These are phyloP conservation scores for Gallinago jamesoni DNA, from an alignment of 2,113 vertebrate genomes.

Conservation along the genomic window DNA sequence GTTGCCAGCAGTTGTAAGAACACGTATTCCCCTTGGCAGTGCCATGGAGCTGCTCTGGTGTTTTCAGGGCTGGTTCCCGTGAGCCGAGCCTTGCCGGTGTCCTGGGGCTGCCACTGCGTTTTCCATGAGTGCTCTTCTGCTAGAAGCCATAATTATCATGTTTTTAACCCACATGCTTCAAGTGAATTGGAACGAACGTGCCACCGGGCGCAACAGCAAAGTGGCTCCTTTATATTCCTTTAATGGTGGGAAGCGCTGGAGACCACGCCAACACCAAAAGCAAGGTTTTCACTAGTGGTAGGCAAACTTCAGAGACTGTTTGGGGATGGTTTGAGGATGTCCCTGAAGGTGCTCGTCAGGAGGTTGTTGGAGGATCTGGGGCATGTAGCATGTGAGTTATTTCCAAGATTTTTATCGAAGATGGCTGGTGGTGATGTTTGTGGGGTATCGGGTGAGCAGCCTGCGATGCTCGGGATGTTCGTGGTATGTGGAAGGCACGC, in stretches of 20 bases:
- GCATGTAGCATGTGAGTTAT: neutral
- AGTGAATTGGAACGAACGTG: neutral
- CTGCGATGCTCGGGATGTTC: neutral
- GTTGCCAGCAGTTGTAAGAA: neutral
- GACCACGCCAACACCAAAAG: neutral
- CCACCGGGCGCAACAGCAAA: neutral
- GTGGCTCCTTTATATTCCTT: neutral
- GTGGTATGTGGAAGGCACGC: rapidly evolving
- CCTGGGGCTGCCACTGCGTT: rapidly evolving
- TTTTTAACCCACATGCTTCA: neutral
- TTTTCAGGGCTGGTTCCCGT: neutral
- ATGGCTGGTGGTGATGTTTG: rapidly evolving
- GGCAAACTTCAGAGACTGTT: too few species aligned
- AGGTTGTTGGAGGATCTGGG: neutral
- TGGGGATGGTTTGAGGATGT: neutral
- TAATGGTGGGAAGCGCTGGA: rapidly evolving
- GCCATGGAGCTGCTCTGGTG: neutral
- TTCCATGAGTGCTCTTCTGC: neutral
- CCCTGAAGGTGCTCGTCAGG: neutral
- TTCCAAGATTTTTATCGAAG: neutral
- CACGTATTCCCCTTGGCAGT: neutral
- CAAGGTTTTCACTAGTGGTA: neutral
- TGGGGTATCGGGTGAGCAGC: neutral
- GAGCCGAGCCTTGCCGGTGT: neutral
- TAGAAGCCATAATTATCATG: neutral